Conservation (phyloP, 2,113 vertebrate genomes). For the Gobius niger region DNA sequence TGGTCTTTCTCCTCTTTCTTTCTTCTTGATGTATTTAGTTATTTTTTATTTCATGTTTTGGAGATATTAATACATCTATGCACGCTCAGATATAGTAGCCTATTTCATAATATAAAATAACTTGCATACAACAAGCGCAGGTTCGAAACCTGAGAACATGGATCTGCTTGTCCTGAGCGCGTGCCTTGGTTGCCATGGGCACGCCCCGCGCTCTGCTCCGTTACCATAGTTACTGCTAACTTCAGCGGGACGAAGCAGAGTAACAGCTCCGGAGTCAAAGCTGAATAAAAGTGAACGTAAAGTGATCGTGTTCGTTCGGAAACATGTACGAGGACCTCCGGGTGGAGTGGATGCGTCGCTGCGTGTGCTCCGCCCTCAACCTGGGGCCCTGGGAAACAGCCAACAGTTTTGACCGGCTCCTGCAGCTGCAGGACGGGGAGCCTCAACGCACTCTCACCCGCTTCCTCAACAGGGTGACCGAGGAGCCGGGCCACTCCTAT, state of each 20-base stretch:
- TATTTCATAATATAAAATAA: too few species aligned
- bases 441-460: constrained; percentile 68
- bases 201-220: background rate
- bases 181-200: background rate
- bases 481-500: constrained; percentile 49
- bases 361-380: constrained; percentile 66
- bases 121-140: too few species aligned
- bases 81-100: too few species aligned
- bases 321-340: constrained; percentile 77
- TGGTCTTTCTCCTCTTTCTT: background rate
- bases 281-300: background rate
- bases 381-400: constrained; percentile 52
- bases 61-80: too few species aligned
- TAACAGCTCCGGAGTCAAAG: background rate
- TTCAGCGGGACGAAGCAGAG: background rate
- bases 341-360: constrained; percentile 83
- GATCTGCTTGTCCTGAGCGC: too few species aligned
- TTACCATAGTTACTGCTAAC: background rate
- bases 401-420: constrained; percentile 81
- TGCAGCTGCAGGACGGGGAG: constrained; percentile 75
- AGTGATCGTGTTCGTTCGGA: background rate
- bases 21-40: too few species aligned
- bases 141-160: too few species aligned
- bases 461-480: constrained; percentile 75
- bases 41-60: too few species aligned